Percentiles rank a stretch among this genome's conserved stretches.
phyloP scores from a whole-genome alignment of 2,888 invertebrate genomes.

The Rhogogaster chlorosoma region DNA sequence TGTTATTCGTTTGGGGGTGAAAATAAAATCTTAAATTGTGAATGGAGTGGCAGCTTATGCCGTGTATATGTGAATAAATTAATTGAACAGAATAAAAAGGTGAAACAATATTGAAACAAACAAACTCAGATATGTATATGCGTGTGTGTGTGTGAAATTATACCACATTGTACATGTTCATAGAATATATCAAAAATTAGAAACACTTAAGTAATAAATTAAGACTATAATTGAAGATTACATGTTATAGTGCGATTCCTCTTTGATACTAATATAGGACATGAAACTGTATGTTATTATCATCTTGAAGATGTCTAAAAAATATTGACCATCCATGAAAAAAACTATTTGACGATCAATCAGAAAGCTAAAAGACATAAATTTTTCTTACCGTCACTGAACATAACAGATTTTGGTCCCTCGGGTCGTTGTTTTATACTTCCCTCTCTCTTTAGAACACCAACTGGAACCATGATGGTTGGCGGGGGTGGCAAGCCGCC shows the following conservation, averaged over 20 bases:
- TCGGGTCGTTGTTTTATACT: constrained; percentile 76
- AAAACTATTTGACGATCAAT: not conserved
- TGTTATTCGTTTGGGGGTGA: constrained; percentile 40
- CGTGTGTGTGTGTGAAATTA: constrained; percentile 17
- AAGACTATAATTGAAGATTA: not conserved
- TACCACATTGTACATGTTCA: constrained; percentile 8
- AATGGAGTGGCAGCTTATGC: not conserved
- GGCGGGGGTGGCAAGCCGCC: constrained; percentile 80
- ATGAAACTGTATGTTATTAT: not conserved
- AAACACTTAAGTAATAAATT: not conserved
- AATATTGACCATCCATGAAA: not conserved
- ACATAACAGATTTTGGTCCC: constrained; percentile 89
- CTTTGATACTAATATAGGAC: not conserved
- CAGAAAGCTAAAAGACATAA: not conserved
- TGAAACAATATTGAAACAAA: not conserved
- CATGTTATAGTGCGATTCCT: not conserved
- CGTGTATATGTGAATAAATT: not conserved
- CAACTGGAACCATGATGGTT: constrained; percentile 92
- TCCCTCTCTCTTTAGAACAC: constrained; percentile 88
- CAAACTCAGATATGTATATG: not conserved
- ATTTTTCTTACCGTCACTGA: constrained; percentile 85
- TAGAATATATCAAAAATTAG: constrained; percentile 6
- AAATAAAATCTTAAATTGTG: constrained; percentile 37
- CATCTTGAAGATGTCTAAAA: not conserved
- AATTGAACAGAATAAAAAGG: constrained; percentile 27